These are phyloP conservation scores for Carterocephalus palaemon DNA, from an alignment of 2,888 invertebrate genomes.

Conservation along the genomic window DNA sequence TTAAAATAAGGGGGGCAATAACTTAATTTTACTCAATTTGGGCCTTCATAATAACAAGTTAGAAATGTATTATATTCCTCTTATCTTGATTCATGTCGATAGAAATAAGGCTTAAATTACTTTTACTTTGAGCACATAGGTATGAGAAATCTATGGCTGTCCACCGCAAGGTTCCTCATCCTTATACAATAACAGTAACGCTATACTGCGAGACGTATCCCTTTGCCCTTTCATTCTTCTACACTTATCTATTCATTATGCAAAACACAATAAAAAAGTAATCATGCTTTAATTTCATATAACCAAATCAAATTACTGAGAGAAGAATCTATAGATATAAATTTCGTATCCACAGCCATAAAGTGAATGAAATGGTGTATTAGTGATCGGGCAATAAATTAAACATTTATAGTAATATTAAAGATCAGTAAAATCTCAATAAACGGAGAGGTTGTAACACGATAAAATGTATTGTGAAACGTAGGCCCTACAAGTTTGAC, in stretches of 20 bases:
- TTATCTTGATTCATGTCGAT: too few relatives aligned
- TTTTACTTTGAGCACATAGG: conserved; percentile 13
- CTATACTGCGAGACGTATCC: conserved; percentile 1
- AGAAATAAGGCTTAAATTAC: too few relatives aligned
- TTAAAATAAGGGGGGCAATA: too few relatives aligned
- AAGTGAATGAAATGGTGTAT: conserved; percentile 68
- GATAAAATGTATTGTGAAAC: conserved; percentile 53
- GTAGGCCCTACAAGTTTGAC: conserved; percentile 30
- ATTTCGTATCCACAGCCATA: conserved; percentile 59
- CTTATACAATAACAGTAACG: conserved; percentile 12
- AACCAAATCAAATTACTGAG: conserved; percentile 64
- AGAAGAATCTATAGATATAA: conserved; percentile 58
- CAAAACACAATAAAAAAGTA: conserved; percentile 56
- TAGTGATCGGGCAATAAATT: conserved; percentile 65
- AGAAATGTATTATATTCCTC: too few relatives aligned
- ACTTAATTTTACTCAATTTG: too few relatives aligned
- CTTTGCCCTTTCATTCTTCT: conserved; percentile 28
- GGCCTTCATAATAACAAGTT: too few relatives aligned
- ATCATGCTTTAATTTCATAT: conserved; percentile 61
- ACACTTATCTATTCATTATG: conserved; percentile 38
- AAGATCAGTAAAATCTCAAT: conserved; percentile 68
- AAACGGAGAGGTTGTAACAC: conserved; percentile 49
- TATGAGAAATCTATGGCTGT: conserved; percentile 25
- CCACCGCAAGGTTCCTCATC: conserved; percentile 6
- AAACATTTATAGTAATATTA: conserved; percentile 70